phyloP scores from a whole-genome alignment of 1,140 invertebrate species.

The Agrilus planipennis region DNA sequence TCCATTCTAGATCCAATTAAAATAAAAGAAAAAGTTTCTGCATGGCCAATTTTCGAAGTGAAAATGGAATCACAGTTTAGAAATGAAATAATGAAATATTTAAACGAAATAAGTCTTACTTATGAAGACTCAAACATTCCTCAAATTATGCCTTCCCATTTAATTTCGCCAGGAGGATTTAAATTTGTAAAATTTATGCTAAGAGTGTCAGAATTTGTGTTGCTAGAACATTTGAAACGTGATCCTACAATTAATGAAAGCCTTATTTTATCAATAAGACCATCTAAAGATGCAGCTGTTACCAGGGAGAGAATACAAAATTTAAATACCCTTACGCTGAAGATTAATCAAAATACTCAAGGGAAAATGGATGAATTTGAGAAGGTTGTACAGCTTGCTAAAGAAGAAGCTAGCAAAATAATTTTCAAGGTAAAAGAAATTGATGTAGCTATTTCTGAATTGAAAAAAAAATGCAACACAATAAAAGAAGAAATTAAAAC shows the following conservation, averaged over 20 bases:
- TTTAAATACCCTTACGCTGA: too few species aligned
- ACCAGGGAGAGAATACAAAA: conserved; percentile 10
- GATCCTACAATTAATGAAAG: background rate
- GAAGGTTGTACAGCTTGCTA: too few species aligned
- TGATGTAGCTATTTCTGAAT: too few species aligned
- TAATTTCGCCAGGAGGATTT: conserved; percentile 24
- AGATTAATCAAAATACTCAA: too few species aligned
- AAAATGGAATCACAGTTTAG: conserved; percentile 23
- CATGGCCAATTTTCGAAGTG: conserved; percentile 20
- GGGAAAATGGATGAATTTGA: too few species aligned
- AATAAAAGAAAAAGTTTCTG: conserved; percentile 20
- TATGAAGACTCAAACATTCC: conserved; percentile 22
- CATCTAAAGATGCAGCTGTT: conserved; percentile 8
- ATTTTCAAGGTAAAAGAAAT: too few species aligned
- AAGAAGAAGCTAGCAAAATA: too few species aligned
- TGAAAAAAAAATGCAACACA: too few species aligned
- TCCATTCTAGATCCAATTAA: conserved; percentile 17
- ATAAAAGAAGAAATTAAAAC: too few species aligned
- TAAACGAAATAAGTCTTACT: conserved; percentile 21
- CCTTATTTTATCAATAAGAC: conserved; percentile 6
- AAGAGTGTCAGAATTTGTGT: conserved; percentile 22
- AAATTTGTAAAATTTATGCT: conserved; percentile 25
- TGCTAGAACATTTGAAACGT: conserved; percentile 15
- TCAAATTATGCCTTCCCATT: conserved; percentile 20
- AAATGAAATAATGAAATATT: conserved; percentile 20